Evolutionary conservation across 2,113 vertebrate genomes (phyloP).

Genomic region (Cephalopterus ornatus): DNA sequence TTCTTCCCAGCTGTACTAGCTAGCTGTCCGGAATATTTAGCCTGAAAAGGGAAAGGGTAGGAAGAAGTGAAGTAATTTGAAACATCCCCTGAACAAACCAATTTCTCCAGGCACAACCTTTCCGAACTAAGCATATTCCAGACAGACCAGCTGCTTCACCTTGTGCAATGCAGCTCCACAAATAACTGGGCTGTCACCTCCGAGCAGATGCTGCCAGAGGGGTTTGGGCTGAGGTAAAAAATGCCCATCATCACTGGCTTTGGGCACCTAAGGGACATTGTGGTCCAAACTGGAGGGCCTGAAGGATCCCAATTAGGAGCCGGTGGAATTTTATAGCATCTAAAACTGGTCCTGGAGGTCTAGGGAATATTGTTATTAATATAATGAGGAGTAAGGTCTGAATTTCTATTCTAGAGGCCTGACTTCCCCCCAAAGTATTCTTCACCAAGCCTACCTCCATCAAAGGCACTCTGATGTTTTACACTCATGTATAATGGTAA

Average conservation of each 20-base stretch:
- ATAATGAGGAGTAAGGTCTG: neutral
- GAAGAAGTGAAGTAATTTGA: neutral
- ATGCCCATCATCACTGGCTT: rapidly evolving
- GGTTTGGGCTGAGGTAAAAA: neutral
- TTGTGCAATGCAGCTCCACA: neutral
- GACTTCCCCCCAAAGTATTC: neutral
- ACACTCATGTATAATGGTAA: rapidly evolving
- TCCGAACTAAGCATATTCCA: neutral
- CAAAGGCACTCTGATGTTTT: neutral
- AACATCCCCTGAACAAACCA: neutral
- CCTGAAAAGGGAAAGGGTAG: neutral
- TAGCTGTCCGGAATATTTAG: neutral
- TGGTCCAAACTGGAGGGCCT: neutral
- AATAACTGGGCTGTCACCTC: neutral
- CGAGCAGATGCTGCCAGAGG: rapidly evolving
- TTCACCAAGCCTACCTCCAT: neutral
- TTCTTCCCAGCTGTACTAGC: neutral
- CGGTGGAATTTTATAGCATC: neutral
- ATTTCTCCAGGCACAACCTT: neutral
- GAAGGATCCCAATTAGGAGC: neutral
- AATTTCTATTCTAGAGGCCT: neutral
- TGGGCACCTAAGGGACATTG: neutral
- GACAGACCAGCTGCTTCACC: neutral
- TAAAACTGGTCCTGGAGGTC: neutral
- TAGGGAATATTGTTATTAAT: neutral